Evolutionary conservation across 2,113 vertebrate species (phyloP).

Genomic region (Oostethus manadensis): DNA sequence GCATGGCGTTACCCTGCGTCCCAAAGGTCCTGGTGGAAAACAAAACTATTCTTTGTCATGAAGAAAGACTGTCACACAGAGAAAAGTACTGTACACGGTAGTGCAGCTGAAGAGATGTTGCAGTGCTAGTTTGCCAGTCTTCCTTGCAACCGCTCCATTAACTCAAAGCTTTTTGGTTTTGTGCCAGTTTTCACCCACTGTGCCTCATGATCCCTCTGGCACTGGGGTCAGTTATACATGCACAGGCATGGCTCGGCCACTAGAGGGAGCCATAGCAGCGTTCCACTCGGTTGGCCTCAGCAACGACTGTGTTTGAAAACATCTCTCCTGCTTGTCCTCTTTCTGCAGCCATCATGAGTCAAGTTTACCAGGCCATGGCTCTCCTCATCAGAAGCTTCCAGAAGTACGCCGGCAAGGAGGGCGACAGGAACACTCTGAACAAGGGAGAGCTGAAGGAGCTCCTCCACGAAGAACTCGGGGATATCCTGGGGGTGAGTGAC

Average conservation of each 20-base stretch:
- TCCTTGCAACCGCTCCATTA: background rate
- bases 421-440: constrained; percentile 76
- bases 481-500: constrained; percentile 71
- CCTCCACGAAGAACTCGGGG: constrained; percentile 73
- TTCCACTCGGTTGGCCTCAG: background rate
- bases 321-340: background rate
- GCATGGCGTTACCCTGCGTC: constrained; percentile 22
- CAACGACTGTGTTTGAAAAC: background rate
- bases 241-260: constrained; percentile 6
- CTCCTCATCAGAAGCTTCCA: constrained; percentile 75
- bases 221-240: background rate
- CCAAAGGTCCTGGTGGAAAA: constrained; percentile 25
- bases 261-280: constrained; percentile 24
- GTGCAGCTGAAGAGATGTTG: background rate
- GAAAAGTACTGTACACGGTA: background rate
- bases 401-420: constrained; percentile 81
- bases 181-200: constrained; percentile 6
- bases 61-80: background rate
- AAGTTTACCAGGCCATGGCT: constrained; percentile 69
- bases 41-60: background rate
- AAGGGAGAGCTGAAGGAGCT: constrained; percentile 83
- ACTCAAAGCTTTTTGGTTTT: constrained; percentile 10
- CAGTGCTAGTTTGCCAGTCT: background rate
- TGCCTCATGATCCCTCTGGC: constrained; percentile 10
- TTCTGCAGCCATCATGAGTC: constrained; percentile 50